phyloP scores from a whole-genome alignment of 2,113 vertebrate species.

The Peromyscus californicus region DNA sequence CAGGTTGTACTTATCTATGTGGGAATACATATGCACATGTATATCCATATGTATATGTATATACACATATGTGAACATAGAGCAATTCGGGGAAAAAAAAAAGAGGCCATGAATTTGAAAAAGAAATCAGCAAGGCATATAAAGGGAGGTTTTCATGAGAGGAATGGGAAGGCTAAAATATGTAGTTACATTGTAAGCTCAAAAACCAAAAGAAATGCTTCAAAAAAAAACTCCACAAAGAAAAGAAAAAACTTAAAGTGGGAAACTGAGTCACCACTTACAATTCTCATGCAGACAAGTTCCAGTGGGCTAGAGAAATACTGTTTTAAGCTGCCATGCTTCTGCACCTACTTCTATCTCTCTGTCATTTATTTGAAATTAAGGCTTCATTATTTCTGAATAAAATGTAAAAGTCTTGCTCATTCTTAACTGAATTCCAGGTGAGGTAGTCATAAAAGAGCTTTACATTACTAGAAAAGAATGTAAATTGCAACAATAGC shows the following conservation, averaged over 20 bases:
- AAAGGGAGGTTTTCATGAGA: neutral
- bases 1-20: neutral
- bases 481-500: neutral
- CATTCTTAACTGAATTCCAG: neutral
- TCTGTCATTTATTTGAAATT: neutral
- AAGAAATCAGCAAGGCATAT: neutral
- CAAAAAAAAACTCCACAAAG: neutral
- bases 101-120: neutral
- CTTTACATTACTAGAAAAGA: neutral
- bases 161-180: neutral
- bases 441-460: neutral
- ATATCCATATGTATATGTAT: neutral
- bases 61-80: neutral
- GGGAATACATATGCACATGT: neutral
- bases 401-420: neutral
- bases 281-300: neutral
- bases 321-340: neutral
- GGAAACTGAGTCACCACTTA: no score
- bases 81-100: neutral
- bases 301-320: neutral
- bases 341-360: neutral
- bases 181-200: neutral
- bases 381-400: neutral
- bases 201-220: neutral
- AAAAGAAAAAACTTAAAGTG: neutral